Evolutionary conservation across 1,140 invertebrate genomes (phyloP), one percentile per base, ranked within the genome.

Genomic region (Tetramorium simillimum): DNA sequence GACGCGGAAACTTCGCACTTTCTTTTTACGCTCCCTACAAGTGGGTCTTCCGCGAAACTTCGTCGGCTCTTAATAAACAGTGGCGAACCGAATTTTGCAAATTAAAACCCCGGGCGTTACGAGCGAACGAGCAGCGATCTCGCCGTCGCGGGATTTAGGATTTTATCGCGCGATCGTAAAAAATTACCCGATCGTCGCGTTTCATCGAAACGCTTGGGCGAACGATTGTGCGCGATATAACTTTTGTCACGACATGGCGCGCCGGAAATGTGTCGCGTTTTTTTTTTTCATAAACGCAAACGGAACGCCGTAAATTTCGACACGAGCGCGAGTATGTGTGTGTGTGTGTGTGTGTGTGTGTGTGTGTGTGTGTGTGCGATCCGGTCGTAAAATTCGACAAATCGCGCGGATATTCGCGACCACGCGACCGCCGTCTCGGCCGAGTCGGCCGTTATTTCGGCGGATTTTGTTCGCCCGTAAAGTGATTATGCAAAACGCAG

Each of bases 401-500:
- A 87, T 88, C 76, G 65, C 43, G 21, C 9, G 43, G 33, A 78
- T 73, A 63, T 43, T 84, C 73, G 6, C 63, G 24, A 63, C 24
- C 24, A 6, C 46, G n/a, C 63, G 40, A 53, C 10, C 33, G 21
- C 33, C 37, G 51, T 82, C 33, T 33, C 21, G 43, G 53, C 28
- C 69, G 88, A 77, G 72, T 77, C 78, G 21, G 33, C 56, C 78
- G 75, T 12, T 63, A 78, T 89, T 87, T 49, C 24, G 75, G 12
- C 70, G 88, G 86, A 85, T 90, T 88, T 90, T 51, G 89, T 49
- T 58, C 58, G 72, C 82, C 84, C 89, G 89, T 90, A 90, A 91
- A 92, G 87, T 92, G 89, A 93, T 93, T 93, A 91, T 92, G 88
- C 88, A 90, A 93, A 93, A 72, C 81, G 70, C 58, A 82, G 81